A percentile compares a stretch with the other conserved stretches of the same genome.
Evolutionary conservation across 1,140 invertebrate genomes (phyloP).

Genomic region (Sinella curviseta): DNA sequence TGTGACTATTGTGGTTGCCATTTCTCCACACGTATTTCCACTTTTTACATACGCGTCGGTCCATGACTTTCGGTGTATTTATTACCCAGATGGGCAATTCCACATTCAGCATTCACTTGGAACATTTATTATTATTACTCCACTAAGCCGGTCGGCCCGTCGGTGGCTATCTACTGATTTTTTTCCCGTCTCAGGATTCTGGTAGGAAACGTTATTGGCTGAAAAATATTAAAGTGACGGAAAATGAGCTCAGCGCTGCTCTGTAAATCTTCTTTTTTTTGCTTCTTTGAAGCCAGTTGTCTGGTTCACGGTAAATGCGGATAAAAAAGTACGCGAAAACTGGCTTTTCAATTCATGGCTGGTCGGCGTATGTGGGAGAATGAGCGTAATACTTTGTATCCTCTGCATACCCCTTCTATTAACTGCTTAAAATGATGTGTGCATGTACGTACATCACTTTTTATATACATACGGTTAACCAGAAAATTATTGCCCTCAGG

Average conservation of each 20-base stretch:
- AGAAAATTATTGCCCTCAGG: no score
- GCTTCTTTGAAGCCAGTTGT: neutral
- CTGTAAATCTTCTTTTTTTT: neutral
- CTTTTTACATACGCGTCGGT: neutral
- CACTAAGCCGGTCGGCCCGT: neutral
- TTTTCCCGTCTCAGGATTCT: no score
- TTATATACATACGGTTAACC: no score
- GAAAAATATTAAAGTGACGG: neutral
- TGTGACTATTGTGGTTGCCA: neutral
- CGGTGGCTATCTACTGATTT: neutral
- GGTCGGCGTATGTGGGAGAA: no score
- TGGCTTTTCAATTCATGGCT: no score
- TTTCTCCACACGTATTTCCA: neutral
- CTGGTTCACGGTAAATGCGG: no score
- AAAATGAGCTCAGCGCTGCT: neutral
- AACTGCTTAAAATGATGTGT: no score
- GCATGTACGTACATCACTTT: no score
- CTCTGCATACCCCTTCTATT: no score
- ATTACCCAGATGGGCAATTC: conserved; percentile 18
- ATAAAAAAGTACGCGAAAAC: no score
- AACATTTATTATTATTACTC: conserved; percentile 10
- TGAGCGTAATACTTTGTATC: no score
- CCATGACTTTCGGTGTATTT: conserved; percentile 19
- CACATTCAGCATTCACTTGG: neutral
- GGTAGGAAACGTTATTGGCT: neutral